Conservation (phyloP, 2,797 vertebrate genomes). For the Cuculus canorus region DNA sequence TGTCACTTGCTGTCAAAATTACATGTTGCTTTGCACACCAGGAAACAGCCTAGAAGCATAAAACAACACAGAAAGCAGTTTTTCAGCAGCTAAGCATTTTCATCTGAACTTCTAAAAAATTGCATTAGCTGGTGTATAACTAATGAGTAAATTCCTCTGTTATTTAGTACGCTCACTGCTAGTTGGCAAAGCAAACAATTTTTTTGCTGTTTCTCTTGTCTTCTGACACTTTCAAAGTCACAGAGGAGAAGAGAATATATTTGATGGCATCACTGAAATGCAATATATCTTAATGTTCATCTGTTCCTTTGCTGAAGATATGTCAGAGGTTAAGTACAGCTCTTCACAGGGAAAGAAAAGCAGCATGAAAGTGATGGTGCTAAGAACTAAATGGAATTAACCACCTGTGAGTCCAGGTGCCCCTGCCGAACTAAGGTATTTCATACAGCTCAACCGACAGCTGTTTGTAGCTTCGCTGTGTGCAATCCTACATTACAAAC, state of each 20-base stretch:
- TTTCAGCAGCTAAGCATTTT: conserved; percentile 40
- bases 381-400: not conserved
- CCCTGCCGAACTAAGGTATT: not conserved
- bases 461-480: not conserved
- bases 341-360: conserved; percentile 1
- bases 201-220: not conserved
- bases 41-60: conserved; percentile 47
- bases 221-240: not conserved
- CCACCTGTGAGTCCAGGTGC: not conserved
- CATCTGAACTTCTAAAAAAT: conserved; percentile 33
- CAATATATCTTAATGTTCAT: not conserved
- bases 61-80: conserved; percentile 40
- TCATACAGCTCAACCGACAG: not conserved
- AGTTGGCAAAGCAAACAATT: not conserved
- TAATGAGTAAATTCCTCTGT: conserved; percentile 28
- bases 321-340: not conserved
- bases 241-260: not conserved
- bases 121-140: conserved; percentile 34
- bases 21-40: not conserved
- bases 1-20: not conserved
- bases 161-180: conserved; percentile 27
- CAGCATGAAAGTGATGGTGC: not conserved
- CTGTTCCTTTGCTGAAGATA: not conserved
- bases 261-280: not conserved
- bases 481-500: not conserved